Evolutionary conservation across 2,113 vertebrate species (phyloP).

Genomic region (Tiliqua scincoides): DNA sequence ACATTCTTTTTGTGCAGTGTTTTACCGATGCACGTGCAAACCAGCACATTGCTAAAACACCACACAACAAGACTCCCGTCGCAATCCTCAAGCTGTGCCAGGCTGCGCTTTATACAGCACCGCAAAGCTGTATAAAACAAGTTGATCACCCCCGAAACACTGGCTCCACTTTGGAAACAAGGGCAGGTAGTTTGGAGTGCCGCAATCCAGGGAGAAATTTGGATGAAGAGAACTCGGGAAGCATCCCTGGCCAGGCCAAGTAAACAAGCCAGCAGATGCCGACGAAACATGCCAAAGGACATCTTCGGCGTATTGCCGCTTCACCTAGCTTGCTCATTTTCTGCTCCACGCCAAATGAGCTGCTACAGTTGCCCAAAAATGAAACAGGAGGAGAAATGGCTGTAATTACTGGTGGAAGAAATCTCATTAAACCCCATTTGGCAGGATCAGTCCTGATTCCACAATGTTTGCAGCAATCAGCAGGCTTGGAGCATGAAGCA

Average conservation of each 20-base stretch:
- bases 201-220: background rate
- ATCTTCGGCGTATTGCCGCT: background rate
- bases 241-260: too few relatives aligned
- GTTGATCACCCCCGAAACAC: background rate
- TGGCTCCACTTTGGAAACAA: background rate
- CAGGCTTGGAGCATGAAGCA: background rate
- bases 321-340: background rate
- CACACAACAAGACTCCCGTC: too few relatives aligned
- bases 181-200: background rate
- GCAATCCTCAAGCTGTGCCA: too few relatives aligned
- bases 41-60: too few relatives aligned
- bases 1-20: too few relatives aligned
- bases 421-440: background rate
- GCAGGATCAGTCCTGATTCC: background rate
- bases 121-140: too few relatives aligned
- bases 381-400: rapidly evolving
- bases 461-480: background rate
- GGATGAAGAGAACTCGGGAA: background rate
- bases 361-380: too few relatives aligned
- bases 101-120: too few relatives aligned
- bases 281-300: background rate
- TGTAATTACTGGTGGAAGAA: background rate
- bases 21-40: too few relatives aligned
- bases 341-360: background rate
- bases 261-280: background rate